Percentiles rank a stretch among this genome's conserved stretches.
Conservation (phyloP, 1,140 invertebrate genomes). For the Diabrotica virgifera region DNA sequence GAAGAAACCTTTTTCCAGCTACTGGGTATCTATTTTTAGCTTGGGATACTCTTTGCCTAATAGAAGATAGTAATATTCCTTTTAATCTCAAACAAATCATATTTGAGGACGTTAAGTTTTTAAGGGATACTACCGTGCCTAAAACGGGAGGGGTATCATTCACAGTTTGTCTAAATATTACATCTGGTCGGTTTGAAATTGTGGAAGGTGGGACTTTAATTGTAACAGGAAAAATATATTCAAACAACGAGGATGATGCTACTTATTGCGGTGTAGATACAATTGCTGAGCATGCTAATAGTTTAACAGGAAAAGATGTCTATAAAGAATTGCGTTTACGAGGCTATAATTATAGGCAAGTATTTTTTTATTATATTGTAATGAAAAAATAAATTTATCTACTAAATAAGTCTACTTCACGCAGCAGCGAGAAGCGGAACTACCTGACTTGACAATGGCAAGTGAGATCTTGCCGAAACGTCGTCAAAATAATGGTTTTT, state of each 20-base stretch:
- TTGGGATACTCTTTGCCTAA: constrained; percentile 84
- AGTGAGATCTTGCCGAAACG: too few relatives aligned
- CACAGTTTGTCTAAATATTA: constrained; percentile 77
- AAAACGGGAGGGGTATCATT: constrained; percentile 67
- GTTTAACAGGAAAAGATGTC: constrained; percentile 63
- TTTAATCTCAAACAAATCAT: constrained; percentile 75
- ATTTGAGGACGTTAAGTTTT: constrained; percentile 84
- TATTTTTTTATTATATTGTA: too few relatives aligned
- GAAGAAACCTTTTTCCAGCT: constrained; percentile 82
- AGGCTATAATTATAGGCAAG: constrained; percentile 84
- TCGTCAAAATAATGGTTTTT: too few relatives aligned
- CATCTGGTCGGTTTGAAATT: constrained; percentile 76
- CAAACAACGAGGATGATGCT: neutral
- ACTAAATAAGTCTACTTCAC: too few relatives aligned
- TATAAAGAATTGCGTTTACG: constrained; percentile 89
- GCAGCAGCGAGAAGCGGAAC: too few relatives aligned
- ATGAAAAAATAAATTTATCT: too few relatives aligned
- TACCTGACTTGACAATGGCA: too few relatives aligned
- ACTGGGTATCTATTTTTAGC: constrained; percentile 82
- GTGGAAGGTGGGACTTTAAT: constrained; percentile 58
- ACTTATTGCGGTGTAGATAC: neutral
- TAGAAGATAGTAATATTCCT: constrained; percentile 60
- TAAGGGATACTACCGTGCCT: constrained; percentile 76
- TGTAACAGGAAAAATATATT: constrained; percentile 61
- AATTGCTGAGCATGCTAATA: neutral